These are phyloP conservation scores for Camponotus floridanus DNA, from an alignment of 1,140 invertebrate species.

Conservation along the genomic window DNA sequence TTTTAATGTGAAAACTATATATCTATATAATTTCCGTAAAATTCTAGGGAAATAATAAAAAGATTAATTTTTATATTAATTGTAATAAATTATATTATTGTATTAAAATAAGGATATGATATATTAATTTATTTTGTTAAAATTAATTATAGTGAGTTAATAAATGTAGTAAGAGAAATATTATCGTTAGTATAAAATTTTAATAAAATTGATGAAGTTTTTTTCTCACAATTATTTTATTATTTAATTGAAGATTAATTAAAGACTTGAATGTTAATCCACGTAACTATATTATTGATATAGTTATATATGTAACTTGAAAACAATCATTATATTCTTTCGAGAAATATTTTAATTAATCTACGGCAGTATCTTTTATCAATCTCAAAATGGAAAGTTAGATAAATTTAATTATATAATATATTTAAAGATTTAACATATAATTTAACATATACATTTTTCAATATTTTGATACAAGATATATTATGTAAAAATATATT, in stretches of 20 bases:
- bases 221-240: background rate
- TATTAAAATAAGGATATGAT: background rate
- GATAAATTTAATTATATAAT: too few relatives aligned
- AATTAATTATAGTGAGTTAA: background rate
- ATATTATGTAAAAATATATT: too few relatives aligned
- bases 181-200: background rate
- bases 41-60: background rate
- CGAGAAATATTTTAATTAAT: background rate
- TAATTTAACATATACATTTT: too few relatives aligned
- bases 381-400: too few relatives aligned
- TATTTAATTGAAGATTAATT: slow-evolving; percentile 12
- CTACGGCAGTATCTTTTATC: too few relatives aligned
- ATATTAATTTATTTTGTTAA: background rate
- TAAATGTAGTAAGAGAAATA: background rate
- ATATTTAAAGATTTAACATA: too few relatives aligned
- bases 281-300: background rate
- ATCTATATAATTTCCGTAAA: background rate
- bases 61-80: background rate
- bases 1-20: background rate
- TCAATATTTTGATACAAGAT: too few relatives aligned
- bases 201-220: background rate
- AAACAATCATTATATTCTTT: background rate
- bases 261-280: background rate
- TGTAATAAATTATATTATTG: background rate
- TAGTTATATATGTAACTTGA: background rate